Evolutionary conservation across 2,113 vertebrate species (phyloP).

Genomic region (Pachycephala philippinensis): DNA sequence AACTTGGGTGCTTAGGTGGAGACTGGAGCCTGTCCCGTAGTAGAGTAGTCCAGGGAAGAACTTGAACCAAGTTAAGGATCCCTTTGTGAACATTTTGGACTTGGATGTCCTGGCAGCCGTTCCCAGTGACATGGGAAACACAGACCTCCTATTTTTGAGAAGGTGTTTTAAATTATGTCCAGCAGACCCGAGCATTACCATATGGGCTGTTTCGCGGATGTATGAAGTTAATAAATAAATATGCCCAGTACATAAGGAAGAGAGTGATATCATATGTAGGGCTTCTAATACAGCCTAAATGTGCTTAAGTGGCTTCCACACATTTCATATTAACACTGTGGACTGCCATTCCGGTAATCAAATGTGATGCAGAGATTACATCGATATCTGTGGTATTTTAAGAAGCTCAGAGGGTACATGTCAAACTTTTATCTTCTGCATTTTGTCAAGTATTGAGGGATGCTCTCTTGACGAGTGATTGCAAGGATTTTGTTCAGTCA

Average conservation of each 20-base stretch:
- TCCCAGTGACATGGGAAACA: not conserved
- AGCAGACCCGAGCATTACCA: not conserved
- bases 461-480: not conserved
- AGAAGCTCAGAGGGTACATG: not conserved
- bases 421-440: not conserved
- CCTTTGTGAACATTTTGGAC: not conserved
- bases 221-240: not conserved
- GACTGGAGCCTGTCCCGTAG: not conserved
- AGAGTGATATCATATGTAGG: not conserved
- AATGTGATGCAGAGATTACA: not conserved
- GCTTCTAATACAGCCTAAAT: not conserved
- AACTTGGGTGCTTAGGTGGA: not conserved
- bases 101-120: not conserved
- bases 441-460: not conserved
- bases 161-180: not conserved
- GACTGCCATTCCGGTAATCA: not conserved
- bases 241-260: not conserved
- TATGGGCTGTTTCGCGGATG: not conserved
- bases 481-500: not conserved
- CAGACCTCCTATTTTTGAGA: fast-evolving
- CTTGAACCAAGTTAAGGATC: not conserved
- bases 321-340: not conserved
- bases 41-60: not conserved
- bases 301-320: not conserved
- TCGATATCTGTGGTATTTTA: not conserved